Base-by-base conservation (phyloP, 2,113 vertebrate species). In the Percina caprodes region DNA sequence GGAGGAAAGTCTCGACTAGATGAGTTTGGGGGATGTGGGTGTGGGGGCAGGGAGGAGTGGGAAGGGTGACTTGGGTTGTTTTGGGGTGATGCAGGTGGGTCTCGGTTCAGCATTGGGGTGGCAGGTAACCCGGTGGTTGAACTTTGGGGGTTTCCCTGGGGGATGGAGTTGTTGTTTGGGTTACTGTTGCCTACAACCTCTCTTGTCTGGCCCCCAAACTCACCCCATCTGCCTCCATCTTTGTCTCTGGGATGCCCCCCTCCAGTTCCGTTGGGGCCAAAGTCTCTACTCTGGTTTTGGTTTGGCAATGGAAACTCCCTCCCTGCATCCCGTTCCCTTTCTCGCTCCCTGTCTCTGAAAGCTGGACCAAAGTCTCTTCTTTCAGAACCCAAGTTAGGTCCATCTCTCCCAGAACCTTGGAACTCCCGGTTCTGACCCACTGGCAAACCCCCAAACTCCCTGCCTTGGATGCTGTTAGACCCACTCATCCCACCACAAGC, bases 151-250 rank as follows among this genome's bases (percentile, higher is more conserved):
- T 89, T 94, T 49, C 89, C 90, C 52, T 91, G 92, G 67, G 91
- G n/a, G 19, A 88, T 59, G 24, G 91, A 89, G 81, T 84, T 92
- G 77, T 83, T 95, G 80, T 86, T 93, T 55, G 90, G 81, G 84
- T 93, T 94, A 85, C 79, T 92, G 83, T 83, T 94, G 23, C 85
- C 90, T 15, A 86, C 89, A 60, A 82, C 72, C 39, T 96, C 95
- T 85, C 94, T 93, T 45, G 90, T 83, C 76, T 94, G 95, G 33
- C 92, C 89, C 48, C 93, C 91, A 91, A 94, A 95, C 85, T 95
- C 95, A n/a, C 89, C 91, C 95, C 95, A 96, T 78, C 95, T 89
- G 65, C 90, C 91, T n/a, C 92, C 90, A 79, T 95, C 95, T 89
- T 95, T 95, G 77, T 96, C 94, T 87, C 94, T 93, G 30, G 92